Conservation (phyloP, 2,113 vertebrate species). For the Scomber scombrus region DNA sequence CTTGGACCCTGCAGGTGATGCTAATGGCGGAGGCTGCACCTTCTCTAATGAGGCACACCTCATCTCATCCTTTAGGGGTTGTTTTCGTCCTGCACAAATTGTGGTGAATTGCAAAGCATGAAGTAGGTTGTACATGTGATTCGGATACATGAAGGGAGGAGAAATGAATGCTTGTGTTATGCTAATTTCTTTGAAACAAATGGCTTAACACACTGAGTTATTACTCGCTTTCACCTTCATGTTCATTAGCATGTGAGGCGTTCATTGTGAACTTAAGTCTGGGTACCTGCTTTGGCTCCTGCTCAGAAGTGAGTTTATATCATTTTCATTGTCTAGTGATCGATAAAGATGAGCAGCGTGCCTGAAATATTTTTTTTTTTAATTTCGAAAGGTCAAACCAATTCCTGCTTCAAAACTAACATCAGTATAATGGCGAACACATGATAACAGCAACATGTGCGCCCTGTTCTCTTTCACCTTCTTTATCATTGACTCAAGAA, state of each 20-base stretch:
- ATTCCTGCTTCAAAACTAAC: not conserved
- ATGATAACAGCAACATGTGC: not conserved
- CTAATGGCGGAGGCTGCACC: conserved; percentile 54
- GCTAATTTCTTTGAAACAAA: not conserved
- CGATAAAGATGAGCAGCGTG: not conserved
- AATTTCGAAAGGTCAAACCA: not conserved
- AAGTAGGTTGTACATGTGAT: not conserved
- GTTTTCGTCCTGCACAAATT: conserved; percentile 5
- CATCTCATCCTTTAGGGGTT: conserved; percentile 1
- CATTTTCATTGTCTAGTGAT: not conserved
- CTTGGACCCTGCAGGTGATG: conserved; percentile 18
- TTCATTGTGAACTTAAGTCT: not conserved
- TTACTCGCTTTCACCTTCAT: not conserved
- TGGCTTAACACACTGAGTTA: not conserved
- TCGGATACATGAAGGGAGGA: not conserved
- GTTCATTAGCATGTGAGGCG: not conserved
- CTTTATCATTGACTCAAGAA: conserved; percentile 15
- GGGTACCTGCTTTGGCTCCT: not conserved
- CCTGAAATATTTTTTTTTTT: not conserved
- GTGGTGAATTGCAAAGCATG: conserved; percentile 4
- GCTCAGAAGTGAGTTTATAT: not conserved
- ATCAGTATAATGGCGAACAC: not conserved
- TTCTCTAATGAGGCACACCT: conserved; percentile 38
- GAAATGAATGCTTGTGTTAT: not conserved
- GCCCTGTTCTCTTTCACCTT: not conserved